These are phyloP conservation scores for Sylvicapra grimmia DNA, from an alignment of 2,113 vertebrate species.

Conservation along the genomic window DNA sequence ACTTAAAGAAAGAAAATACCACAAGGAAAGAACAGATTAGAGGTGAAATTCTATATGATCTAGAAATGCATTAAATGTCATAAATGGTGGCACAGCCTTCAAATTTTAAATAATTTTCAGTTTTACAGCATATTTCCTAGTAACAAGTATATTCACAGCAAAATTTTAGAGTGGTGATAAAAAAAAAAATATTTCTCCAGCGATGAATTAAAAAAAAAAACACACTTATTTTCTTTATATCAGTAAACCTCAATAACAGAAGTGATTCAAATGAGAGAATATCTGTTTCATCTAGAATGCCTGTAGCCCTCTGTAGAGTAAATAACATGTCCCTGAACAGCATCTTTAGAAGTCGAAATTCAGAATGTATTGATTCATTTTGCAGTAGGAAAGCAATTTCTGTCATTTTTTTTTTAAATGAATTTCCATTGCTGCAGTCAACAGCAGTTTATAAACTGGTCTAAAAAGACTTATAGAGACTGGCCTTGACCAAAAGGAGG, in stretches of 20 bases:
- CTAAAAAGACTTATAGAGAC: not conserved
- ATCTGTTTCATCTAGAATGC: slow-evolving; percentile 30
- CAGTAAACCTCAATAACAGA: not conserved
- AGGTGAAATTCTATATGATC: not conserved
- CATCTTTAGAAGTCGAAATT: slow-evolving; percentile 34
- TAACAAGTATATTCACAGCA: not conserved
- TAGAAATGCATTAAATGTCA: not conserved
- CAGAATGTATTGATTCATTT: slow-evolving; percentile 51
- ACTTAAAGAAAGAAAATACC: not conserved
- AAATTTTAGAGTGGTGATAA: not conserved
- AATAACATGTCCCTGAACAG: slow-evolving; percentile 27
- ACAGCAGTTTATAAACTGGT: slow-evolving; percentile 22
- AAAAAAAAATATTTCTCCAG: not conserved
- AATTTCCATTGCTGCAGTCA: slow-evolving; percentile 41
- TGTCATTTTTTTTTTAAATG: slow-evolving; percentile 9
- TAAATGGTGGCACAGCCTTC: not conserved
- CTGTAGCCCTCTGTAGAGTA: not conserved
- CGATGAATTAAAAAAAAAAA: slow-evolving; percentile 19
- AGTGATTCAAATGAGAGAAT: slow-evolving; percentile 31
- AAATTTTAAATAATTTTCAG: not conserved
- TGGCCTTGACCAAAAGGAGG: slow-evolving; percentile 4
- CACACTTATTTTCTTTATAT: not conserved
- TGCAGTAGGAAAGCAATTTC: slow-evolving; percentile 34
- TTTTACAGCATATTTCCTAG: not conserved
- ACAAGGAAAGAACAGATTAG: not conserved